These are phyloP conservation scores for Girardinichthys multiradiatus DNA, from an alignment of 2,113 vertebrate genomes.

Conservation along the genomic window DNA sequence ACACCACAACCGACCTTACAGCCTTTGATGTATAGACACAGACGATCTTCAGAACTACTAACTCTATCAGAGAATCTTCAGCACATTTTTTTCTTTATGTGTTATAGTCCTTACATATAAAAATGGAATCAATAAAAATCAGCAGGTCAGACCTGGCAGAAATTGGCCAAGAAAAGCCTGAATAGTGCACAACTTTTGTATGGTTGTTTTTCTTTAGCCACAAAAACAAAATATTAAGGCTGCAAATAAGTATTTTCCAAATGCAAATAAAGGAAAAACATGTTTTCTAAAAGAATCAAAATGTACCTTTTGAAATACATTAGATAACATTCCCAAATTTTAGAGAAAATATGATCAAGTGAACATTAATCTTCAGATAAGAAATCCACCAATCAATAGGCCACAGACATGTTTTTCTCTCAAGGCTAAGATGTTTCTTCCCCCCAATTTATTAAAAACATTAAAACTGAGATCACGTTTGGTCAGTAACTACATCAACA, in stretches of 20 bases:
- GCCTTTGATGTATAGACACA: not conserved
- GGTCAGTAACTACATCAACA: no score
- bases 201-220: not conserved
- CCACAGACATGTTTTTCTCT: no score
- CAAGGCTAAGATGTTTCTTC: no score
- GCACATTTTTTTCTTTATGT: not conserved
- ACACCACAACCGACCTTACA: conserved; percentile 29
- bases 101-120: no score
- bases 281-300: not conserved
- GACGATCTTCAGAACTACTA: not conserved
- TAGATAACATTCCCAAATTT: not conserved
- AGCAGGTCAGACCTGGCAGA: not conserved
- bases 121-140: not conserved
- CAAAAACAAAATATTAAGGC: not conserved
- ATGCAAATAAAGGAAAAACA: not conserved
- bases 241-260: not conserved
- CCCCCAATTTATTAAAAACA: no score
- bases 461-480: no score
- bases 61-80: not conserved
- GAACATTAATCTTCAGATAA: not conserved
- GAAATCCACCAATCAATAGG: not conserved
- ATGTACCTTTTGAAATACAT: not conserved
- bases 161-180: not conserved
- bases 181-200: no score
- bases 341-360: not conserved